A percentile compares a stretch with the other conserved stretches of the same genome.
These are phyloP conservation scores for Chitala chitala DNA, from an alignment of 2,113 vertebrate genomes.

Conservation along the genomic window DNA sequence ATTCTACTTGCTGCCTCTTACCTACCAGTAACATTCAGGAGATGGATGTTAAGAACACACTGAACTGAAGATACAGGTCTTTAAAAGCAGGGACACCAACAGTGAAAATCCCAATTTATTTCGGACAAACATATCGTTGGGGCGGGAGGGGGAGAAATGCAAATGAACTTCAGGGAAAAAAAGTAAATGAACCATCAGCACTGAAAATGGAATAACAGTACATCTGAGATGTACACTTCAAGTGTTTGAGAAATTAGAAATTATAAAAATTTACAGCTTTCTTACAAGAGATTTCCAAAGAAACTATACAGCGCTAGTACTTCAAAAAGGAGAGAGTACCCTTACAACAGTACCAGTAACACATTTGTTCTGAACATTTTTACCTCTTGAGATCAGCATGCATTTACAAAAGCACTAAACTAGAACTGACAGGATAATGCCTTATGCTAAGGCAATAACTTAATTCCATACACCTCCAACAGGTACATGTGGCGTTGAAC, in stretches of 20 bases:
- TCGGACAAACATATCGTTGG: neutral
- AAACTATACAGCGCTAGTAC: neutral
- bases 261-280: conserved; percentile 13
- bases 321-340: neutral
- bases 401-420: conserved; percentile 2
- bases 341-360: neutral
- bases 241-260: neutral
- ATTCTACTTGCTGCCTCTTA: neutral
- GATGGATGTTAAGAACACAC: neutral
- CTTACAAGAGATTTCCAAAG: conserved; percentile 22
- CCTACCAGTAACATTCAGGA: neutral
- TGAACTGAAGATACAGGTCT: neutral
- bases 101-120: conserved; percentile 29
- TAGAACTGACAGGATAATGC: conserved; percentile 13
- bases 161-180: conserved; percentile 10
- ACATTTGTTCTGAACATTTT: neutral
- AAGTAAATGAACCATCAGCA: conserved; percentile 4
- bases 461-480: neutral
- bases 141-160: neutral
- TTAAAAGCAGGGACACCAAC: neutral
- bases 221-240: neutral
- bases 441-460: neutral
- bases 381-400: conserved; percentile 12
- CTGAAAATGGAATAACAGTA: neutral
- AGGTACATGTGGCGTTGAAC: no score